Conservation (phyloP, 2,888 invertebrate species). For the Sarcophaga subvicina region DNA sequence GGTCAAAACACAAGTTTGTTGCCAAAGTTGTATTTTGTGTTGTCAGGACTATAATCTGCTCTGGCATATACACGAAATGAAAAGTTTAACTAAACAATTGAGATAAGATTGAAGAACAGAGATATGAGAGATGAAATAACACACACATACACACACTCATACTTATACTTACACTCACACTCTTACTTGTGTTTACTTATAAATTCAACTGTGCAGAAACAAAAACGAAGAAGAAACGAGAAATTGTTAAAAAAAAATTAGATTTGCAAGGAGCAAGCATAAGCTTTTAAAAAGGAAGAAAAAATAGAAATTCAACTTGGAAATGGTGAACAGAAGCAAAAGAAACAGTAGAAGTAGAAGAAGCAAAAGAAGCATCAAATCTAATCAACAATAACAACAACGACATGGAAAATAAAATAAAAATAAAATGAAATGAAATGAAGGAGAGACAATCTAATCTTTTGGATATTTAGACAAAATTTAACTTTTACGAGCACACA, state of each 20-base stretch:
- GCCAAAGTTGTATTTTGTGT: conserved; percentile 65
- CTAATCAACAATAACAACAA: neutral
- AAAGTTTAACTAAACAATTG: conserved; percentile 80
- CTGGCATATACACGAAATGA: conserved; percentile 65
- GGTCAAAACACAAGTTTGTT: conserved; percentile 57
- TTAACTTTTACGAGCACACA: conserved; percentile 21
- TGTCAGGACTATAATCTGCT: conserved; percentile 68
- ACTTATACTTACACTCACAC: neutral
- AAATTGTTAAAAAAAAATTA: neutral
- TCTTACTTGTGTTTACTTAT: neutral
- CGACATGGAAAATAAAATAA: neutral
- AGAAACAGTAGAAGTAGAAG: neutral
- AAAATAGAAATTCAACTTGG: too few relatives aligned
- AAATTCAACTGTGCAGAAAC: neutral
- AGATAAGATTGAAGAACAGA: conserved; percentile 78
- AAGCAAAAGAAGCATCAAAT: neutral
- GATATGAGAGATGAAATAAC: conserved; percentile 73
- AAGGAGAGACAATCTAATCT: conserved; percentile 58
- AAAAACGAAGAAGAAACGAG: neutral
- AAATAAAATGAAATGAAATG: neutral
- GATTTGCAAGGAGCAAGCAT: neutral
- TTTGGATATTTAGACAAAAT: conserved; percentile 60
- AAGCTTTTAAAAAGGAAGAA: too few relatives aligned
- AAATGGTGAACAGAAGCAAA: neutral
- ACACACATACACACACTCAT: conserved; percentile 69